Evolutionary conservation across 1,140 invertebrate species (phyloP).

Genomic region (Drosophila sucinea): DNA sequence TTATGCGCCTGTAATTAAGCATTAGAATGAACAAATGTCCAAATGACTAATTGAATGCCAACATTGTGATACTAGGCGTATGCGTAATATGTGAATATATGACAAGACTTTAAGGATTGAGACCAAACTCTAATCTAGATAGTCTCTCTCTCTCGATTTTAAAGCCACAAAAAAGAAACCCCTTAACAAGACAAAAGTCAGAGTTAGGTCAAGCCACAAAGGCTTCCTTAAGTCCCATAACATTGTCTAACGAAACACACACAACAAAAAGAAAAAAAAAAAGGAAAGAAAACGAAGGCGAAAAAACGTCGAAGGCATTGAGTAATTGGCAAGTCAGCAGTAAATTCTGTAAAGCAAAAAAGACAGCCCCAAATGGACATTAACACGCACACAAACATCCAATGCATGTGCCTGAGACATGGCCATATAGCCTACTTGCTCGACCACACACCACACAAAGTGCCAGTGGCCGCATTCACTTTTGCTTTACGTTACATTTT

Average conservation of each 20-base stretch:
- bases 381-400: conserved; percentile 14
- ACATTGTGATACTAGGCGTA: conserved; percentile 23
- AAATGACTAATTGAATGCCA: conserved; percentile 30
- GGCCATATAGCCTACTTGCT: background rate
- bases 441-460: conserved; percentile 22
- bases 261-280: background rate
- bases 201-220: conserved; percentile 43
- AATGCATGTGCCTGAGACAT: background rate
- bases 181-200: conserved; percentile 28
- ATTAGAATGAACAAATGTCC: conserved; percentile 34
- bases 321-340: conserved; percentile 68
- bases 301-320: conserved; percentile 33
- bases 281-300: conserved; percentile 3
- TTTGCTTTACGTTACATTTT: conserved; percentile 13
- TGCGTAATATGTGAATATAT: background rate
- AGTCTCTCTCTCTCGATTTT: conserved; percentile 18
- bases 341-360: conserved; percentile 31
- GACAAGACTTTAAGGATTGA: background rate
- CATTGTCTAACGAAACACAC: background rate
- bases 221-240: conserved; percentile 20
- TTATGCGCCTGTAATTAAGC: conserved; percentile 38
- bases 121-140: background rate
- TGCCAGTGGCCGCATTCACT: conserved; percentile 18
- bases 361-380: conserved; percentile 29
- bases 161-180: conserved; percentile 5